A percentile compares a stretch with the other conserved stretches of the same genome.
Conservation (phyloP, 2,797 vertebrate genomes). For the Malacoraja senta region DNA sequence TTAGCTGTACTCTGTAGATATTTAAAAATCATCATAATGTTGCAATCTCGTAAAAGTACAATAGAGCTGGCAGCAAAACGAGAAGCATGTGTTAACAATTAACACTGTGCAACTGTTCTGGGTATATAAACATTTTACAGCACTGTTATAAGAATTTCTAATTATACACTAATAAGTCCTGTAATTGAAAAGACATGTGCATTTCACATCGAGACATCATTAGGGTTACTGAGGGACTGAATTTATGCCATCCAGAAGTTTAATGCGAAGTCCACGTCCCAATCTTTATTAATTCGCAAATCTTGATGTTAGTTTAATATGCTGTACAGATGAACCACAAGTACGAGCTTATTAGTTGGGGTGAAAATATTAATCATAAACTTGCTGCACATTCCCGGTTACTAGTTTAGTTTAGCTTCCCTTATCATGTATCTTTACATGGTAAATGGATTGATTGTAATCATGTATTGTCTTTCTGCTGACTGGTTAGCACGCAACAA, state of each 20-base stretch:
- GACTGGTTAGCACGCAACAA: no score
- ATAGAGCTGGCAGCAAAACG: background rate
- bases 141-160: constrained; percentile 4
- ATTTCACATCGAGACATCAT: background rate
- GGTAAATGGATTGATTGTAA: no score
- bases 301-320: background rate
- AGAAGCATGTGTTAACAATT: constrained; percentile 18
- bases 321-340: background rate
- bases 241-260: background rate
- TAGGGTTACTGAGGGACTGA: background rate
- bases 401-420: no score
- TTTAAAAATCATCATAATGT: background rate
- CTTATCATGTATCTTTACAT: no score
- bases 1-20: background rate
- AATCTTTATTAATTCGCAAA: background rate
- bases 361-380: background rate
- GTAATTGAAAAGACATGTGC: background rate
- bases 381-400: background rate
- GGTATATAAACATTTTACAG: constrained; percentile 3
- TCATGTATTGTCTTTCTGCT: no score
- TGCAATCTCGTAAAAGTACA: background rate
- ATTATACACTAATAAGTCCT: background rate
- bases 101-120: background rate
- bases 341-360: background rate
- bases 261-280: background rate